phyloP scores from a whole-genome alignment of 2,797 vertebrate genomes.

The Lacerta bilineata region DNA sequence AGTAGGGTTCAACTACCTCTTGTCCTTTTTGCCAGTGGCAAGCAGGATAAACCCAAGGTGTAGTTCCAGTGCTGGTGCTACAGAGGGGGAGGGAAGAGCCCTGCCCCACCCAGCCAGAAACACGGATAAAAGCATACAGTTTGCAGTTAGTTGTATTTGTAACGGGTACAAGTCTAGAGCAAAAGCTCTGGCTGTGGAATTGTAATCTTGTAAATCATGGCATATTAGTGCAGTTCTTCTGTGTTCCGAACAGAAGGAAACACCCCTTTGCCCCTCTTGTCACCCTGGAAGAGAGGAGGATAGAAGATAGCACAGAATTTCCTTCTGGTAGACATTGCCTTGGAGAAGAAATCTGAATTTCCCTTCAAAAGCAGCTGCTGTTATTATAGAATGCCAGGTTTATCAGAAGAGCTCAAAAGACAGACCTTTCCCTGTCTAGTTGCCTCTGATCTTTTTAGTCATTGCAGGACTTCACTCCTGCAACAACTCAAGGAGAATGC shows the following conservation, averaged over 20 bases:
- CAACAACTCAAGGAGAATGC: accelerated
- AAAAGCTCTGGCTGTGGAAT: neutral
- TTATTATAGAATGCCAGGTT: neutral
- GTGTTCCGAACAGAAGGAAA: neutral
- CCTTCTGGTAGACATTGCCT: neutral
- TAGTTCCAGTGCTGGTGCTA: neutral
- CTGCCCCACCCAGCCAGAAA: neutral
- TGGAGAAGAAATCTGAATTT: constrained; percentile 1
- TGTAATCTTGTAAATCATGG: neutral
- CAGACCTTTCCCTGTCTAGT: neutral
- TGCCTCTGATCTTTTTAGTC: neutral
- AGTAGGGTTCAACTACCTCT: neutral
- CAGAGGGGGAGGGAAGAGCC: neutral
- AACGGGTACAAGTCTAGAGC: neutral
- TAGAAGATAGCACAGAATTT: neutral
- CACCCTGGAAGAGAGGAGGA: neutral
- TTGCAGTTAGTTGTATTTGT: neutral
- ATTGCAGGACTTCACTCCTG: neutral
- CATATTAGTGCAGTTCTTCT: neutral
- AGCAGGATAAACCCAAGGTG: neutral
- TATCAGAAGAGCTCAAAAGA: neutral
- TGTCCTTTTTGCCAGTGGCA: neutral
- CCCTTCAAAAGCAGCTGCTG: neutral
- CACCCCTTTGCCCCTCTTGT: neutral
- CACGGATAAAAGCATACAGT: neutral